Evolutionary conservation across 2,797 vertebrate genomes (phyloP), one percentile per base, ranked within the genome.

Genomic region (Serranus cabrilla): DNA sequence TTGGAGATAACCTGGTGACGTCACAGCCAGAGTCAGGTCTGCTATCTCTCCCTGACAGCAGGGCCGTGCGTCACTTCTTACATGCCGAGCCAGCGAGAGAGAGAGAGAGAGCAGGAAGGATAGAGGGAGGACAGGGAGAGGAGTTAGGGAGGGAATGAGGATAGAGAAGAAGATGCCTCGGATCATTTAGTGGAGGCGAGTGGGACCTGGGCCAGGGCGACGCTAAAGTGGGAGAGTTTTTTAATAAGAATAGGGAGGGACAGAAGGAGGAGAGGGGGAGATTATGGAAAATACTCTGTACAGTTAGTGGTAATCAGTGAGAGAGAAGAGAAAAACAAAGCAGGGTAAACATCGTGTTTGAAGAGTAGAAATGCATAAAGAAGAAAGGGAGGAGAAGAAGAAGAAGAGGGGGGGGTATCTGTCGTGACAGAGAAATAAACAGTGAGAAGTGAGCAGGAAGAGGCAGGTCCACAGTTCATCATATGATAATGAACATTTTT

Each of bases 11-110:
- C 82, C 80, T 70, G 67, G 65, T 84, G 87, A 90, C 69, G 81
- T 92, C 89, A 91, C 83, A 78, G 74, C 76, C 62, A 37, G 84
- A 88, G 78, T 78, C 69, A 49, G 82, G 81, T 68, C 82, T 56
- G 76, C 84, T 87, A 83, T 91, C 82, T 76, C 78, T 61, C 64
- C 52, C 72, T 67, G 88, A 82, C 92, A 88, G 90, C 84, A 87
- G 81, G 49, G 66, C 39, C 3, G 71, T 91, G 87, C 88, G 86
- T 92, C 91, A 93, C 77, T 86, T 56, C 74, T 66, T 37, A 63
- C 74, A 84, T 61, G 60, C 72, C 49, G 20, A 85, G 81, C 66
- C 71, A 81, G 62, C 2, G 39, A 74, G 52, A 63, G 77, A 59
- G 74, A 21, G 37, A 21, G 56, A 49, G 74, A 64, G 51, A 23